These are phyloP conservation scores for Rhabdomys dilectus DNA, from an alignment of 2,113 vertebrate species.

Conservation along the genomic window DNA sequence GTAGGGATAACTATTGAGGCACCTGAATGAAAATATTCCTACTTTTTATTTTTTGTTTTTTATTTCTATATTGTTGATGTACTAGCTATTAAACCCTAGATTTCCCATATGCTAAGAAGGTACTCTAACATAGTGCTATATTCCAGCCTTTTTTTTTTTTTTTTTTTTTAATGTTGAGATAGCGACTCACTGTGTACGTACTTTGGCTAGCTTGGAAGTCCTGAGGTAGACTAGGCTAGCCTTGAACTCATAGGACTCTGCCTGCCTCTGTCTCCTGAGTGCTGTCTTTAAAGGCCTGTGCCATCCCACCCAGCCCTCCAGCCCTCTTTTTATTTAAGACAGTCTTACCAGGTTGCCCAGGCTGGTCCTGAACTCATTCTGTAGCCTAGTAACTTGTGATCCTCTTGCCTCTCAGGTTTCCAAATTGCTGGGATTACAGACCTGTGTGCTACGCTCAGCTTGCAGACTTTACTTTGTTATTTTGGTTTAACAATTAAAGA, in stretches of 20 bases:
- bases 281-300: neutral
- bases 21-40: neutral
- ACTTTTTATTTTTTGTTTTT: neutral
- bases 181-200: neutral
- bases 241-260: neutral
- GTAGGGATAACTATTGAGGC: neutral
- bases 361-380: neutral
- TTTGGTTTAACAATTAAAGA: neutral
- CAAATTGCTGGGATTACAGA: neutral
- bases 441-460: neutral
- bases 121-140: neutral
- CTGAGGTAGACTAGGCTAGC: neutral
- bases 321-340: neutral
- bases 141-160: too few species aligned
- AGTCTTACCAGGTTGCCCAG: neutral
- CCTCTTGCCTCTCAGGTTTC: neutral
- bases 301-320: neutral
- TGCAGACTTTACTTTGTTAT: neutral
- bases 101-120: neutral
- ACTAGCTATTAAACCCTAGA: neutral
- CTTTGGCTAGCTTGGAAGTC: neutral
- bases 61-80: neutral
- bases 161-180: neutral
- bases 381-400: neutral
- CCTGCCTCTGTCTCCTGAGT: neutral